phyloP scores from a whole-genome alignment of 2,797 vertebrate genomes.

The Gallinago solitaria region DNA sequence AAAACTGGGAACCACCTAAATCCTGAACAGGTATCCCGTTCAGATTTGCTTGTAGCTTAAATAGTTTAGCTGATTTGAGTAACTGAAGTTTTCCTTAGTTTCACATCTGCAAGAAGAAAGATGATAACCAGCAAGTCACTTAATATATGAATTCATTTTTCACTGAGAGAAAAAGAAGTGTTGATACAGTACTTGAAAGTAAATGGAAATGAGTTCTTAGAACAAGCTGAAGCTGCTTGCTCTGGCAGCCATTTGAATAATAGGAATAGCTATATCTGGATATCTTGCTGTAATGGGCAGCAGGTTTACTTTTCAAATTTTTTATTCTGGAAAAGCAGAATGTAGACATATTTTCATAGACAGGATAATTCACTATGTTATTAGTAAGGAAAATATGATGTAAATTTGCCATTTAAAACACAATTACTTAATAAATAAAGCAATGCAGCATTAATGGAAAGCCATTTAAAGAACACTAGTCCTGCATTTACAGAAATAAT shows the following conservation, averaged over 20 bases:
- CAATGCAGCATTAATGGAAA: background rate
- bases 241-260: background rate
- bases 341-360: background rate
- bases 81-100: background rate
- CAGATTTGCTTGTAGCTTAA: background rate
- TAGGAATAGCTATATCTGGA: background rate
- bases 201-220: background rate
- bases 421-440: conserved; percentile 29
- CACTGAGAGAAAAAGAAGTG: background rate
- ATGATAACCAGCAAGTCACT: background rate
- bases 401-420: background rate
- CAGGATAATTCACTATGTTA: background rate
- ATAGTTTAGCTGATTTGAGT: background rate
- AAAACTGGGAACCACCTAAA: background rate
- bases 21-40: background rate
- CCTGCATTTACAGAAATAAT: background rate
- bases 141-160: background rate
- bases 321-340: background rate
- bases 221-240: background rate
- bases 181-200: background rate
- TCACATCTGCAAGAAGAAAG: background rate
- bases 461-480: background rate
- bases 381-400: background rate
- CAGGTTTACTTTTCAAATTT: background rate
- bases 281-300: background rate